phyloP scores from a whole-genome alignment of 2,888 invertebrate species.

The Volucella zonaria region DNA sequence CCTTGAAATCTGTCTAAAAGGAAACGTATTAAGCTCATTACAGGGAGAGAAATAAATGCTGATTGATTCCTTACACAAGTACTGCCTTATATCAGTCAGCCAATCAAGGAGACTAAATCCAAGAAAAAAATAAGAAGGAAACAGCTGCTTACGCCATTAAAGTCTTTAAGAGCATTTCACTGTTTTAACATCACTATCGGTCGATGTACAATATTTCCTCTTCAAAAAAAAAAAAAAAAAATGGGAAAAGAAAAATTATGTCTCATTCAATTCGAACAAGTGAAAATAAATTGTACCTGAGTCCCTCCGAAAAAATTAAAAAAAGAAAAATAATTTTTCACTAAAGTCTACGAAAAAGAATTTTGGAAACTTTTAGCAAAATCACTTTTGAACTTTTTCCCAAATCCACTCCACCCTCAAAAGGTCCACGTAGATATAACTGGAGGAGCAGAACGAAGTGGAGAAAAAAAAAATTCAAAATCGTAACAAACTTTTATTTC shows the following conservation, averaged over 20 bases:
- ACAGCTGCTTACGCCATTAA: neutral
- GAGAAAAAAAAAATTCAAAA: constrained; percentile 17
- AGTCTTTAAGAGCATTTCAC: constrained; percentile 26
- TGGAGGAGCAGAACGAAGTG: neutral
- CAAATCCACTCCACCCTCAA: neutral
- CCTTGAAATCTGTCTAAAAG: too few species aligned
- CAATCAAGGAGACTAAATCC: too few species aligned
- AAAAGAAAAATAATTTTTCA: neutral
- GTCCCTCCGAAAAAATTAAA: constrained; percentile 9
- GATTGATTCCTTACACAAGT: too few species aligned
- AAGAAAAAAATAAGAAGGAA: neutral
- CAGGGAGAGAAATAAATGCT: too few species aligned
- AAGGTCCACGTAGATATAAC: neutral
- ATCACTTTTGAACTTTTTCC: constrained; percentile 56
- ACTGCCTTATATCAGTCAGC: too few species aligned
- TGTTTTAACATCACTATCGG: constrained; percentile 6
- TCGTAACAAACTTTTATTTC: constrained; percentile 65
- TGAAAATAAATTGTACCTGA: constrained; percentile 58
- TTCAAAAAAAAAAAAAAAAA: neutral
- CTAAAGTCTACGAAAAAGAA: constrained; percentile 4
- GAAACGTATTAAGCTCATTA: too few species aligned
- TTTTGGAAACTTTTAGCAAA: constrained; percentile 50
- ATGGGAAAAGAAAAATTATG: constrained; percentile 12
- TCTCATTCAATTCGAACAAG: constrained; percentile 54
- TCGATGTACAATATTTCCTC: neutral